These are phyloP conservation scores for Melanotaenia parkinsoni DNA, from an alignment of 2,797 vertebrate species.

Conservation along the genomic window DNA sequence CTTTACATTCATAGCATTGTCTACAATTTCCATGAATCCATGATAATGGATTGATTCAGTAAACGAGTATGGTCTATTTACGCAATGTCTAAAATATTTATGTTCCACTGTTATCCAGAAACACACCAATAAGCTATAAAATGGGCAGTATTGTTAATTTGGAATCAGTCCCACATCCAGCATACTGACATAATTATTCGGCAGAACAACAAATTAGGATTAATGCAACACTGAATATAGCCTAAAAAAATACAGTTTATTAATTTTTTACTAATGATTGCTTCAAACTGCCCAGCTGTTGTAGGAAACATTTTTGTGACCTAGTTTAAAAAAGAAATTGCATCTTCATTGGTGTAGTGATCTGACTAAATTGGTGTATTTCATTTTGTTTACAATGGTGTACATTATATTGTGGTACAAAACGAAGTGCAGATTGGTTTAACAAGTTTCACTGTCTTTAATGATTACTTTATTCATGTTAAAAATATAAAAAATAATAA, in stretches of 20 bases:
- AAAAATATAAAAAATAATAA: no score
- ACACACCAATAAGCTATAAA: not conserved
- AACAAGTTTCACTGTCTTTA: no score
- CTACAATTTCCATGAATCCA: not conserved
- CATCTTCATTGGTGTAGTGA: no score
- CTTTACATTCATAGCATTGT: not conserved
- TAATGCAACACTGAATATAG: constrained; percentile 3
- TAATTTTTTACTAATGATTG: not conserved
- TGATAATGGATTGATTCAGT: not conserved
- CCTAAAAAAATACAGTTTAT: not conserved
- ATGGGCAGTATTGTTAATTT: not conserved
- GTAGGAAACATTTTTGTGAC: not conserved
- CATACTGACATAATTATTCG: not conserved
- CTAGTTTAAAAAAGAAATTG: not conserved
- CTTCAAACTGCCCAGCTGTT: not conserved
- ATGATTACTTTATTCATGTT: no score
- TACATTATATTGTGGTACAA: no score
- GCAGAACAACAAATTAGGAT: not conserved
- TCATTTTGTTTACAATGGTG: no score
- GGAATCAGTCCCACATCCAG: not conserved
- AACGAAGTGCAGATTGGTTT: no score
- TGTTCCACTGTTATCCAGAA: not conserved
- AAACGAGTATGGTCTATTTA: not conserved
- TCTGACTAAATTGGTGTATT: no score
- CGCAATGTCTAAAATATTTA: not conserved